These are phyloP conservation scores for Sphaerophoria taeniata DNA, from an alignment of 2,888 invertebrate species.

Conservation along the genomic window DNA sequence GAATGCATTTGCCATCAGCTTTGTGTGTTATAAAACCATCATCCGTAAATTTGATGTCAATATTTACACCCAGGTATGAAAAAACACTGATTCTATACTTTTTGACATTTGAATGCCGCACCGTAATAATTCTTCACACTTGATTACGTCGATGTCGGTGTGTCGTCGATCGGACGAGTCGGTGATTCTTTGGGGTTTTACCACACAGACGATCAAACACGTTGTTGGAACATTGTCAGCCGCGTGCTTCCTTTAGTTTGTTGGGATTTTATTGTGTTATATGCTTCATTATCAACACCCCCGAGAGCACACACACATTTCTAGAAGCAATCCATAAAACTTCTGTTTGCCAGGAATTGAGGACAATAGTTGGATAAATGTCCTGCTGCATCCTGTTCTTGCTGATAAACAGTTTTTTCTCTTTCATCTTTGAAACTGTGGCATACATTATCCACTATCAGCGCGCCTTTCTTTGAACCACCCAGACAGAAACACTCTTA, in stretches of 20 bases:
- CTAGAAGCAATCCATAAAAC: slow-evolving; percentile 64
- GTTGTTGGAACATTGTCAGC: slow-evolving; percentile 8
- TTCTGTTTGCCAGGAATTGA: slow-evolving; percentile 58
- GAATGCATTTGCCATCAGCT: slow-evolving; percentile 11
- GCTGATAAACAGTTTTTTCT: slow-evolving; percentile 39
- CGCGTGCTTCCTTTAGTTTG: slow-evolving; percentile 41
- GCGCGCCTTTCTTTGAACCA: slow-evolving; percentile 59
- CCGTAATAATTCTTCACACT: slow-evolving; percentile 66
- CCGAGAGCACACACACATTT: slow-evolving; percentile 25
- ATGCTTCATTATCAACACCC: slow-evolving; percentile 41
- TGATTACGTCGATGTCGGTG: slow-evolving; percentile 46
- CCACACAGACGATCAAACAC: slow-evolving; percentile 43
- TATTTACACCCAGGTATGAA: slow-evolving; percentile 70
- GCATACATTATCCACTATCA: slow-evolving; percentile 56
- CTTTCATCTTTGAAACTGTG: too few relatives aligned
- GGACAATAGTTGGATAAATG: slow-evolving; percentile 40
- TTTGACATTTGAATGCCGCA: slow-evolving; percentile 43
- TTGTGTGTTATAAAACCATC: slow-evolving; percentile 65
- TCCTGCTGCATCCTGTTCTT: slow-evolving; percentile 57
- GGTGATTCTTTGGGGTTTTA: slow-evolving; percentile 41
- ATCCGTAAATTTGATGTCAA: slow-evolving; percentile 70
- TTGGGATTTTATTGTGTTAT: slow-evolving; percentile 8
- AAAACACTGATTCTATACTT: slow-evolving; percentile 29
- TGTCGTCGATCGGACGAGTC: background rate
- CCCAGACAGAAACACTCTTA: slow-evolving; percentile 19